phyloP scores from a whole-genome alignment of 2,888 invertebrate species.

The Amaurobius ferox region DNA sequence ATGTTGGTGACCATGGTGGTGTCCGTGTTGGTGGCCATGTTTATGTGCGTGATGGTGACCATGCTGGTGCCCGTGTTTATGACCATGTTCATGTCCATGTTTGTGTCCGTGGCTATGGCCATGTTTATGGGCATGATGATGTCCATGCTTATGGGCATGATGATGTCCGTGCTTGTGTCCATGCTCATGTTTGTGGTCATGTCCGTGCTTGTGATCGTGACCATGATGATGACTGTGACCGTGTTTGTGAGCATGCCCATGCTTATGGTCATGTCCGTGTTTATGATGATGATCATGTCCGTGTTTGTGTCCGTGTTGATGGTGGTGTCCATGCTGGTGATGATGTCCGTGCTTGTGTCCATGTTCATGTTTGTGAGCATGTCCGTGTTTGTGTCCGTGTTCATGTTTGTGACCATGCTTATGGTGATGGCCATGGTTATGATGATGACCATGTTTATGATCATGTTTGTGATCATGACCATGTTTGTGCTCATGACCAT shows the following conservation, averaged over 20 bases:
- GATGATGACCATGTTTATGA: background rate
- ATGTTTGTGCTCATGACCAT: too few species aligned
- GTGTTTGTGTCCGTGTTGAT: slow-evolving; percentile 27
- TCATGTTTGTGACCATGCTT: background rate
- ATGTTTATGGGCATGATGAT: slow-evolving; percentile 2
- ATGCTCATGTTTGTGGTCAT: slow-evolving; percentile 1
- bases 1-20: slow-evolving; percentile 6
- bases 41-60: background rate
- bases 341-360: background rate
- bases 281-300: slow-evolving; percentile 41
- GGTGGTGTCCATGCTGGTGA: slow-evolving; percentile 32
- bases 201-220: slow-evolving; percentile 2
- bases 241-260: slow-evolving; percentile 49
- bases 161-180: slow-evolving; percentile 15
- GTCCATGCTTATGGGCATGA: slow-evolving; percentile 17
- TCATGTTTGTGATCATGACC: background rate
- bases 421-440: background rate
- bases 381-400: background rate
- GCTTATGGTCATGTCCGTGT: too few species aligned
- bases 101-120: background rate
- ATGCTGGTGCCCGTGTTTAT: background rate
- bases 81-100: background rate
- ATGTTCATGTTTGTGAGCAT: background rate
- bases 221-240: slow-evolving; percentile 44
- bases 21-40: slow-evolving; percentile 14